These are phyloP conservation scores for Macrobrachium rosenbergii DNA, from an alignment of 1,140 invertebrate species.

Conservation along the genomic window DNA sequence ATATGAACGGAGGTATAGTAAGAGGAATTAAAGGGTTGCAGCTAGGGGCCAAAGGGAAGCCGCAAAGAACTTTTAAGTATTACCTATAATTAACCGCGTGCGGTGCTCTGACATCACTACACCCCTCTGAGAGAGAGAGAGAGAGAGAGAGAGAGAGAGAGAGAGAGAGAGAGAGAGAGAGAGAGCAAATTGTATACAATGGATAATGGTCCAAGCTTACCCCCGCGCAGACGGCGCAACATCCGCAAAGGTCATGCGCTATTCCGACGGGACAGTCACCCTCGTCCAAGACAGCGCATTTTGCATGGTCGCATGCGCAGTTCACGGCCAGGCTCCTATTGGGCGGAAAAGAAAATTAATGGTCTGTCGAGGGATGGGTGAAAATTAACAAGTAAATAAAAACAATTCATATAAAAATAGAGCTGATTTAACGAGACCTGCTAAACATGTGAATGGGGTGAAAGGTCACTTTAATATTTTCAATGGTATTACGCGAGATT, in stretches of 20 bases:
- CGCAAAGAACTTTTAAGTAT: too few species aligned
- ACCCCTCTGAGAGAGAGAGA: neutral
- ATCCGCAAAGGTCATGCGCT: conserved; percentile 7
- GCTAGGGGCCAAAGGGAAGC: too few species aligned
- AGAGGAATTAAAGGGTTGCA: too few species aligned
- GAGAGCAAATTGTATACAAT: neutral
- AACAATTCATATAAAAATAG: too few species aligned
- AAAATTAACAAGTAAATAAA: too few species aligned
- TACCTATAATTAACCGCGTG: too few species aligned
- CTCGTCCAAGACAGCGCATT: neutral
- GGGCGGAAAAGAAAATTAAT: neutral
- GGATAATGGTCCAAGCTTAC: neutral
- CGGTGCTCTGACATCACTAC: too few species aligned
- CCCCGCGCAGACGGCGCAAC: conserved; percentile 30
- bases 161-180: neutral
- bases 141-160: neutral
- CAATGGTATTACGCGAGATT: too few species aligned
- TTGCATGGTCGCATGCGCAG: neutral
- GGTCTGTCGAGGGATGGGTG: neutral
- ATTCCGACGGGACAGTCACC: neutral
- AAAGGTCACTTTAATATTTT: too few species aligned
- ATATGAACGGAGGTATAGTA: too few species aligned
- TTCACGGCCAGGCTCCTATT: conserved; percentile 1
- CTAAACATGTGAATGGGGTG: too few species aligned
- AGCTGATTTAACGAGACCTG: too few species aligned